Evolutionary conservation across 2,113 vertebrate genomes (phyloP).

Genomic region (Eubucco bourcierii): DNA sequence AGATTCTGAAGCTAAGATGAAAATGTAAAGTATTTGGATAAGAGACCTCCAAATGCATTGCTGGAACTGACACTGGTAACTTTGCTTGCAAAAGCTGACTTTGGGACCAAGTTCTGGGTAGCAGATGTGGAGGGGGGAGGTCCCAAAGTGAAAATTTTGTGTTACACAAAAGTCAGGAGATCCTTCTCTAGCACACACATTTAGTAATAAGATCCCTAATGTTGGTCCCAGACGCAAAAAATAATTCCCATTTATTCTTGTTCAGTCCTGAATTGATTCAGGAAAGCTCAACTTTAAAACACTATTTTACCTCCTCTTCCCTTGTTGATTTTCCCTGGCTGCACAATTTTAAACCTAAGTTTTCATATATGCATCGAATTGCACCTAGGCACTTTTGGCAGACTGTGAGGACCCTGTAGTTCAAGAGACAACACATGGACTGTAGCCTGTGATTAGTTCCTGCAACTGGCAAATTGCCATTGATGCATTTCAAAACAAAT

Average conservation of each 20-base stretch:
- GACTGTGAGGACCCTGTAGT: not conserved
- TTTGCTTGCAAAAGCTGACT: not conserved
- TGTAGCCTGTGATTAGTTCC: not conserved
- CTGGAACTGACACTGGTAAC: not conserved
- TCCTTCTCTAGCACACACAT: not conserved
- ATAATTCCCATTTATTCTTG: not conserved
- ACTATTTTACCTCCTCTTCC: not conserved
- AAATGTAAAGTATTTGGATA: not conserved
- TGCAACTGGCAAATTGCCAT: not conserved
- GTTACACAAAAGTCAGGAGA: not conserved
- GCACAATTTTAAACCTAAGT: not conserved
- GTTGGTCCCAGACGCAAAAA: not conserved
- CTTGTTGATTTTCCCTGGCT: not conserved
- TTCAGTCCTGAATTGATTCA: not conserved
- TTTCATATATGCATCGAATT: not conserved
- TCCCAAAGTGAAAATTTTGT: not conserved
- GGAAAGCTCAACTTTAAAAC: not conserved
- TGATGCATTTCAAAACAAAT: not conserved
- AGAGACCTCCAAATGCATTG: not conserved
- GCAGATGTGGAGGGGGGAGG: not conserved
- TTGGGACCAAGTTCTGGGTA: not conserved
- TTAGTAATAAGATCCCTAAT: not conserved
- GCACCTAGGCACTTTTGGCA: not conserved
- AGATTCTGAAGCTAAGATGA: not conserved
- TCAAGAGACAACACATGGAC: not conserved